Percentiles rank a stretch among this genome's conserved stretches.
Conservation (phyloP, 2,113 vertebrate species). For the Dromaius novaehollandiae region DNA sequence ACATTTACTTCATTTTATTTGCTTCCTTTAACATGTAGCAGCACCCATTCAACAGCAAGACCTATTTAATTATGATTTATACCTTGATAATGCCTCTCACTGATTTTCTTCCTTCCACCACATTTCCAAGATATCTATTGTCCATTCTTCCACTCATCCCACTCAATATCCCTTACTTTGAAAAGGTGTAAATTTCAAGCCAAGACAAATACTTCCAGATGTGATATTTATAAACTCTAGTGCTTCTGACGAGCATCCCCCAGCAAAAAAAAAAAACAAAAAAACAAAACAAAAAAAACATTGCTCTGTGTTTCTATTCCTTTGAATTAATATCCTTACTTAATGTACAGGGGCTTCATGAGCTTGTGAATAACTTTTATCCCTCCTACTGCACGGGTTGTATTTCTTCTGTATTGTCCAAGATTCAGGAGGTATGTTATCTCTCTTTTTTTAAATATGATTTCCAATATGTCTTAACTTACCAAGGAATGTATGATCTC, state of each 20-base stretch:
- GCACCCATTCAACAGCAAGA: not conserved
- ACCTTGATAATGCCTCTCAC: not conserved
- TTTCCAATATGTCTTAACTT: not conserved
- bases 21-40: not conserved
- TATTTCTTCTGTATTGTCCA: not conserved
- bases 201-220: not conserved
- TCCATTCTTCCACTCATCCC: not conserved
- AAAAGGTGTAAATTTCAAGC: not conserved
- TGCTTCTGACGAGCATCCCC: not conserved
- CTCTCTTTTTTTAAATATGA: not conserved
- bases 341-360: not conserved
- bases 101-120: not conserved
- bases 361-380: not conserved
- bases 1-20: not conserved
- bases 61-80: not conserved
- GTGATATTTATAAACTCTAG: not conserved
- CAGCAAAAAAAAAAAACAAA: not conserved
- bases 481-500: not conserved
- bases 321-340: not conserved
- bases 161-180: not conserved
- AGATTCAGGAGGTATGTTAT: not conserved
- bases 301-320: not conserved
- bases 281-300: not conserved
- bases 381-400: not conserved
- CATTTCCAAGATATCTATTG: not conserved